Base-by-base conservation (phyloP, 2,888 invertebrate genomes). In the Coecobrya sp. region DNA sequence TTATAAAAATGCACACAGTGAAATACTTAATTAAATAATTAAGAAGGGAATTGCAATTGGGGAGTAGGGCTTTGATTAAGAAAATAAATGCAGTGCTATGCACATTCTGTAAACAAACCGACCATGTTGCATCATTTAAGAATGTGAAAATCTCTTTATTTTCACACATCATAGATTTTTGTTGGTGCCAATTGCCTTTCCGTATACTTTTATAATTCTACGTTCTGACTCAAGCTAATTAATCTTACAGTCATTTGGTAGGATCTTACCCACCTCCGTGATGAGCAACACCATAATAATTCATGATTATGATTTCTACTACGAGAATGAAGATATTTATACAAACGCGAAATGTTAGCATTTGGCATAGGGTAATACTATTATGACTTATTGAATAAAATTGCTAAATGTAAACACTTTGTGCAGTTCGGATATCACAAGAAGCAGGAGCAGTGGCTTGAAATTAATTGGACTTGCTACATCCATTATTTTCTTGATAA, bases 1-100 rank as follows among this genome's bases (percentile, higher is more conserved):
- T 65, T 65, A 59, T 4, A 65, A 65, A 65, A 65, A 65, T 65
- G 16, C 2, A 16, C 36, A 19, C 36, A 36, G 2, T 68, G n/a
- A 68, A 68, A 68, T 68, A 36, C 68, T 36, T 68, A 68, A 68
- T 68, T 30, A 68, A 19, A 4, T 16, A 68, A 36, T 36, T 27
- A 68, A 19, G n/a, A 68, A 19, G 1, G 3, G 3, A 59, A 59
- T 7, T 3, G 27, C 25, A 65, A 65, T 27, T 65, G 59, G 10
- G 36, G 7, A 59, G 7, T 19, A 13, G 59, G 59, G 52, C 16
- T 52, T 2, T 2, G 52, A 52, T 52, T 3, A 52, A 52, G n/a
- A n/a, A n/a, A n/a, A n/a, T n/a, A n/a, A n/a, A n/a, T n/a, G 1
- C 52, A 52, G 52, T 16, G 52, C n/a, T n/a, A n/a, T n/a, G n/a